These are phyloP conservation scores for Phrynosoma platyrhinos DNA, from an alignment of 2,113 vertebrate species.

Conservation along the genomic window DNA sequence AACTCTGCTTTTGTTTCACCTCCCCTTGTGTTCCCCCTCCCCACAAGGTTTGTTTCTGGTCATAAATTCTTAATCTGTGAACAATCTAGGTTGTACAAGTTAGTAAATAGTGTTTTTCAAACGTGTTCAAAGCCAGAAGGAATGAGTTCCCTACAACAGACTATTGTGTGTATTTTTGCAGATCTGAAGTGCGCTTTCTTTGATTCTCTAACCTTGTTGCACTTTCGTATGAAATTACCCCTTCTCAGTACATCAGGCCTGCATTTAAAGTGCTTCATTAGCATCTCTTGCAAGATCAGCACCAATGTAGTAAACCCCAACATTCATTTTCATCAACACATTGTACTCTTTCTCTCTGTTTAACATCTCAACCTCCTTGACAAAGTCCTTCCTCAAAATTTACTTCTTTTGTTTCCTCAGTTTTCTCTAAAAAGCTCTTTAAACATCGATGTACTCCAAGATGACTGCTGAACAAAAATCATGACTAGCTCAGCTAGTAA, in stretches of 20 bases:
- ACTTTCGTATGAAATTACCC: slow-evolving; percentile 72
- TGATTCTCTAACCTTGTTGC: slow-evolving; percentile 76
- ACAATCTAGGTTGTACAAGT: slow-evolving; percentile 61
- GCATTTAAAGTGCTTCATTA: slow-evolving; percentile 79
- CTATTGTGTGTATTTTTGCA: slow-evolving; percentile 74
- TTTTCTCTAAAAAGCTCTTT: slow-evolving; percentile 79
- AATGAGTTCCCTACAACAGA: slow-evolving; percentile 69
- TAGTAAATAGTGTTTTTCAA: slow-evolving; percentile 74
- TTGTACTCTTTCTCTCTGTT: slow-evolving; percentile 70
- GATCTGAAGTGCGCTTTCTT: slow-evolving; percentile 74
- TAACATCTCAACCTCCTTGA: slow-evolving; percentile 79
- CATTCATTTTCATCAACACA: slow-evolving; percentile 57
- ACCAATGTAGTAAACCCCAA: slow-evolving; percentile 52
- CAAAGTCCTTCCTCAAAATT: slow-evolving; percentile 79
- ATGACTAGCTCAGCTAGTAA: slow-evolving; percentile 82
- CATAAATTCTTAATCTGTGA: slow-evolving; percentile 74
- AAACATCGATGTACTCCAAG: slow-evolving; percentile 78
- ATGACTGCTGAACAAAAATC: slow-evolving; percentile 82
- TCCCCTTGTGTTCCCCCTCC: not conserved
- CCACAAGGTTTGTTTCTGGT: slow-evolving; percentile 75
- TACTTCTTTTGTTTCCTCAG: slow-evolving; percentile 77
- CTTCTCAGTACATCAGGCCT: slow-evolving; percentile 74
- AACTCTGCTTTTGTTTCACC: slow-evolving; percentile 52
- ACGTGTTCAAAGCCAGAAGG: slow-evolving; percentile 70
- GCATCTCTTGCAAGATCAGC: slow-evolving; percentile 69